Base-by-base conservation (phyloP, 2,888 invertebrate species). In the Folsomia manolachei region DNA sequence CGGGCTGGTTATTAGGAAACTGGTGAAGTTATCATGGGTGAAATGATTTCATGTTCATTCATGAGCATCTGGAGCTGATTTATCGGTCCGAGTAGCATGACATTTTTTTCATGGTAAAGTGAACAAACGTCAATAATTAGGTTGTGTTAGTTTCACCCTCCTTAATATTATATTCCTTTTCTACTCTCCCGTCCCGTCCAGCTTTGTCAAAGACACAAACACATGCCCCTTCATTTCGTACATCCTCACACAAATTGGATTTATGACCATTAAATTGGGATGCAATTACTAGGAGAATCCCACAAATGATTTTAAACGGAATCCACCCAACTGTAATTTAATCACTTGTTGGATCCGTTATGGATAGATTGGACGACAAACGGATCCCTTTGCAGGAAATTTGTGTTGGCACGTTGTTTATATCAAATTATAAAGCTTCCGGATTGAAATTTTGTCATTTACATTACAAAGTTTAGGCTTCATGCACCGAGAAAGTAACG, bases 41-140 rank as follows among this genome's bases (percentile, higher is more conserved):
- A 25, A 66, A 52, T 53, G 53, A 60, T 67, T 24, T 67, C 60
- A 67, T 53, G 63, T 39, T 61, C 63, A 69, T 27, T 69, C 39
- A 62, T 62, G 62, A 69, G 69, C 39, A 69, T 69, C 61, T 62
- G 69, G 19, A 25, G 23, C 39, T 62, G 63, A 70, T 52, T 63
- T 62, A 63, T 70, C 61, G 52, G 25, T 63, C 2, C 23, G 18
- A 63, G 26, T 18, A 27, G 1, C 64, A 27, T 64, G 21, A 27
- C 64, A 26, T 25, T 27, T 39, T 27, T 63, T 63, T 63, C 63
- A 70, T 52, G 60, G 62, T 63, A 1, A 69, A 61, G 53, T 60
- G 61, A 61, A 21, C 69, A 27, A 21, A 53, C 26, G 27, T 67
- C 67, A 67, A 56, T 69, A 69, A 61, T 69, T 61, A 69, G 24